Conservation (phyloP, 2,888 invertebrate species). For the Drosophila kambysellisi region DNA sequence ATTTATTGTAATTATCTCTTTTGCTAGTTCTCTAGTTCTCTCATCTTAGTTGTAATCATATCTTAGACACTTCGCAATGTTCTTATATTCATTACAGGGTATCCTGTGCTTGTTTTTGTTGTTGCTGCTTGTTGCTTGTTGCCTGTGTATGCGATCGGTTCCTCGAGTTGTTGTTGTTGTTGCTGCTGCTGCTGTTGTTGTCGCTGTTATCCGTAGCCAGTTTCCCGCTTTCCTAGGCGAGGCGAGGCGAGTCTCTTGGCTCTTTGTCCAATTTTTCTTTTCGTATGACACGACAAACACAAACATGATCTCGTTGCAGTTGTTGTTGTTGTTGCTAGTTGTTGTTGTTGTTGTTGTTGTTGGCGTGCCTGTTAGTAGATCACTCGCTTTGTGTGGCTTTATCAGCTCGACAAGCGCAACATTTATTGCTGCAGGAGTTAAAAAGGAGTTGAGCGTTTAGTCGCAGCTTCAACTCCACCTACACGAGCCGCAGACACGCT, state of each 20-base stretch:
- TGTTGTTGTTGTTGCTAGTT: constrained; percentile 42
- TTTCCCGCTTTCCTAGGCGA: constrained; percentile 33
- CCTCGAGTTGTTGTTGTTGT: constrained; percentile 28
- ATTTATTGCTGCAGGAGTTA: constrained; percentile 75
- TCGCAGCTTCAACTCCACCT: constrained; percentile 67
- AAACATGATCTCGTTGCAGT: constrained; percentile 78
- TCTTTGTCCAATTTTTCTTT: constrained; percentile 71
- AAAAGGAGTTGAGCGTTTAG: constrained; percentile 69
- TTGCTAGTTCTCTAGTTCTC: too few species aligned
- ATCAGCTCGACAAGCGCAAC: constrained; percentile 78
- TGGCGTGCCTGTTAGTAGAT: constrained; percentile 77
- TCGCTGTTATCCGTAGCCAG: constrained; percentile 41
- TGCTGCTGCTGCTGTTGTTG: constrained; percentile 40
- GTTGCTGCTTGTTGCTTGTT: constrained; percentile 1
- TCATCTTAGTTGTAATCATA: neutral
- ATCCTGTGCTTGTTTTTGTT: constrained; percentile 28
- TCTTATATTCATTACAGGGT: neutral
- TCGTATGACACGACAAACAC: constrained; percentile 81
- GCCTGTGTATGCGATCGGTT: constrained; percentile 37
- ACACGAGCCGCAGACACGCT: constrained; percentile 42
- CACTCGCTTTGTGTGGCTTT: constrained; percentile 81
- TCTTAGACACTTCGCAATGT: neutral
- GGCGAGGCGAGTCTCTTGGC: constrained; percentile 38
- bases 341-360: constrained; percentile 52
- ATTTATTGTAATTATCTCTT: too few species aligned